A percentile compares a stretch with the other conserved stretches of the same genome.
Conservation (phyloP, 2,113 vertebrate genomes). For the Colistium nudipinnis region DNA sequence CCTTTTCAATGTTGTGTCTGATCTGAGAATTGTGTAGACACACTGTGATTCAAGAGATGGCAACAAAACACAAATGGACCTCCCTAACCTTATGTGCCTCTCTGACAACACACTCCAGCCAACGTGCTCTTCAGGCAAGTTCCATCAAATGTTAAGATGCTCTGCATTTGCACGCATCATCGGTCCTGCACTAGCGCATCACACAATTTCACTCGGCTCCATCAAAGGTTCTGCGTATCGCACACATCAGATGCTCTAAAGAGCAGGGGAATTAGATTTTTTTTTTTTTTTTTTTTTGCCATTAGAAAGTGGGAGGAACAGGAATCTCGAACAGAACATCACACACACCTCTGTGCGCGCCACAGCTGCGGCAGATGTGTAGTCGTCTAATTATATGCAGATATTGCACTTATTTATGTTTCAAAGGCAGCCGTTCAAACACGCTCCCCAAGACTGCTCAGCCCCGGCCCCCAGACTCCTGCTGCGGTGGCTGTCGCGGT, state of each 20-base stretch:
- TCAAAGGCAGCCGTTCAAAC: conserved; percentile 55
- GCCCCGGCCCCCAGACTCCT: conserved; percentile 28
- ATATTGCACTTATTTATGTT: conserved; percentile 54
- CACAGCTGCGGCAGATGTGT: conserved; percentile 24
- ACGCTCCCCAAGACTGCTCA: conserved; percentile 5
- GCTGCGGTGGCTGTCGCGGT: conserved; percentile 38
- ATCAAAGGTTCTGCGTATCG: not conserved
- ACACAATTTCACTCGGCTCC: not conserved
- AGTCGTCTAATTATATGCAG: conserved; percentile 21
- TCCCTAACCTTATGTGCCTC: conserved; percentile 29
- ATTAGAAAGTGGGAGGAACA: conserved; percentile 17
- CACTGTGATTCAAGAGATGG: not conserved
- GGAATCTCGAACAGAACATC: conserved; percentile 7
- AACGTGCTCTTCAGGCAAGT: conserved; percentile 41
- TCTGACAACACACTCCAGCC: conserved; percentile 58
- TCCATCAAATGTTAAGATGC: conserved; percentile 63
- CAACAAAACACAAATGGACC: conserved; percentile 54
- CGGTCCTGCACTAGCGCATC: not conserved
- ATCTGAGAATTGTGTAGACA: no score
- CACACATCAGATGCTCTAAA: conserved; percentile 18
- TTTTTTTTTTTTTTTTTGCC: no score
- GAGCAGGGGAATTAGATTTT: conserved; percentile 3
- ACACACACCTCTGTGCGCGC: not conserved
- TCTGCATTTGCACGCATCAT: conserved; percentile 45
- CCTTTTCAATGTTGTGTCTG: no score